Base-by-base conservation (phyloP, 2,113 vertebrate genomes). In the Cochlearius cochlearius region DNA sequence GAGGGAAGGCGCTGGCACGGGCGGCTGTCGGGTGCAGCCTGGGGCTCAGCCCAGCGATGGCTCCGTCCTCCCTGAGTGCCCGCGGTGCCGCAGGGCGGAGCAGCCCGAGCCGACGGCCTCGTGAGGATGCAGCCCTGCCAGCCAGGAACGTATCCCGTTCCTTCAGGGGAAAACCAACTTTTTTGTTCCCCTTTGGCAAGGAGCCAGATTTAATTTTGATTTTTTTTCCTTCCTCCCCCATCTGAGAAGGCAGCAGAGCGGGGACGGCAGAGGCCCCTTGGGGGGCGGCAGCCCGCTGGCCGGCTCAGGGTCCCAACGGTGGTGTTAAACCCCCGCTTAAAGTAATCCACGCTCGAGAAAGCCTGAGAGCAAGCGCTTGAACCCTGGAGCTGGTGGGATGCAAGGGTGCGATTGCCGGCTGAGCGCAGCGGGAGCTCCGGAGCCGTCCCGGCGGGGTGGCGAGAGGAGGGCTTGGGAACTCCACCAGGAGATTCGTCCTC, bases 241-340 rank as follows among this genome's bases (percentile, higher is more conserved):
- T 36, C 4, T 55, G 34, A 80, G 55, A 38, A 27, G 43, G 43
- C 30, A 53, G 34, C 26, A n/a, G 60, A 36, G 32, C 5, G 21
- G 32, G 36, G 32, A 63, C 76, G 18, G 29, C 50, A 75, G 71
- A 69, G 25, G 66, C 43, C 36, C 7, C 1, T 39, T 45, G 86
- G 36, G 16, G 73, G 7, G 18, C 1, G 2, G 39, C 80, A 73
- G 75, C 39, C 39, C 1, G 0, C 20, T 91, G 0, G 0, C 53
- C 3, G 18, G 36, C 50, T 64, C 64, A 38, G 27, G 34, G 34
- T 59, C 67, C 73, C 66, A 11, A 3, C 2, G 7, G 43, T 47
- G 29, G 26, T 87, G 26, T 63, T 80, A 74, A 84, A 67, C 6
- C 7, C 22, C 25, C 3, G 4, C 22, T 88, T 68, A 68, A 94